These are phyloP conservation scores for Acheta domesticus DNA, from an alignment of 2,888 invertebrate genomes.

Conservation along the genomic window DNA sequence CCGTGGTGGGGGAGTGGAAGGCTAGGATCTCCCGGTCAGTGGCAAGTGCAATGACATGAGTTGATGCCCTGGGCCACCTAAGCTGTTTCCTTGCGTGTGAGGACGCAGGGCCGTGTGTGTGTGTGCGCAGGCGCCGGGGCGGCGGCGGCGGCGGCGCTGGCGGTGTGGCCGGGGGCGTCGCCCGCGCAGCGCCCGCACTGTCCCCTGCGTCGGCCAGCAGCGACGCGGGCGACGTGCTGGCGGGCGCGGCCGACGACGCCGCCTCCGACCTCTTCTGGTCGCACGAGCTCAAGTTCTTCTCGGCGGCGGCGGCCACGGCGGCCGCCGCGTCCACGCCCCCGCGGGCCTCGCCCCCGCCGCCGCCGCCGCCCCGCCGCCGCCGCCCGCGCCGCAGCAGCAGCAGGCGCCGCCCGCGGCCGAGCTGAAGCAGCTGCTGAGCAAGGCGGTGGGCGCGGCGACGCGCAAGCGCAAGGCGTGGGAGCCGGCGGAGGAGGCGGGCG, in stretches of 20 bases:
- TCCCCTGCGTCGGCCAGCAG: not conserved
- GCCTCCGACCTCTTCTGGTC: constrained; percentile 26
- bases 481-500: not conserved
- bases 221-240: not conserved
- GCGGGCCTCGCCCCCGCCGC: not conserved
- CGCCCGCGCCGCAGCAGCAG: too few relatives aligned
- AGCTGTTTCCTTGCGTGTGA: too few relatives aligned
- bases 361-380: not conserved
- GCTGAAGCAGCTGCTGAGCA: not conserved
- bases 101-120: too few relatives aligned
- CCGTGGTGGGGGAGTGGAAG: too few relatives aligned
- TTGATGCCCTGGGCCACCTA: too few relatives aligned
- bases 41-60: too few relatives aligned
- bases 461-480: constrained; percentile 33
- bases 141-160: not conserved
- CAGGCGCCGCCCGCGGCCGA: constrained; percentile 26
- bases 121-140: not conserved
- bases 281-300: constrained; percentile 24
- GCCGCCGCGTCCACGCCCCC: not conserved
- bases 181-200: not conserved
- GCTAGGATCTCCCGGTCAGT: too few relatives aligned
- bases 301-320: not conserved
- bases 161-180: not conserved
- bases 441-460: constrained; percentile 5
- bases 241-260: constrained; percentile 22